phyloP scores from a whole-genome alignment of 2,113 vertebrate genomes.

The Vombatus ursinus region DNA sequence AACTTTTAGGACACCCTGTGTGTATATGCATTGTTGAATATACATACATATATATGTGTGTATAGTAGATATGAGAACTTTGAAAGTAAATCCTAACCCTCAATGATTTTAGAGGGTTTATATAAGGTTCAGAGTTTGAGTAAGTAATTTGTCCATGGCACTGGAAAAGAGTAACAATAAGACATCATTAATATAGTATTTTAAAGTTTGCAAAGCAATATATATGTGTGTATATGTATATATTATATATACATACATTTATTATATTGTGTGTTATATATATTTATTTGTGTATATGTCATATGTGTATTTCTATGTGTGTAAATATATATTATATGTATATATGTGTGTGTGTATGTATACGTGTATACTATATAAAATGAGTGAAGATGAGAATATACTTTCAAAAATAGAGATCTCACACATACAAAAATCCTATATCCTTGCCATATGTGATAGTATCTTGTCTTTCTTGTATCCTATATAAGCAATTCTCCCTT shows the following conservation, averaged over 20 bases:
- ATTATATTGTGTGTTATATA: neutral
- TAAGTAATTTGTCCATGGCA: neutral
- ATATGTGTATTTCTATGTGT: no score
- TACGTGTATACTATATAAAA: neutral
- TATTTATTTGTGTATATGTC: neutral
- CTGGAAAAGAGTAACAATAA: neutral
- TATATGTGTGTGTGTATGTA: no score
- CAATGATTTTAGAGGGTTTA: neutral
- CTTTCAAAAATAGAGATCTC: neutral
- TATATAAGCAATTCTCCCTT: constrained; percentile 38
- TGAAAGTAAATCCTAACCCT: neutral
- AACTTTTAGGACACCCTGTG: neutral
- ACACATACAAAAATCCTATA: neutral
- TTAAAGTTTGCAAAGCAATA: neutral
- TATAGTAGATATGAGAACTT: neutral
- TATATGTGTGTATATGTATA: neutral
- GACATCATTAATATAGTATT: neutral
- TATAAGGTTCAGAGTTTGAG: neutral
- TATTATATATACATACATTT: neutral
- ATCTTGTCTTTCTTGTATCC: neutral
- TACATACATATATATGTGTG: neutral
- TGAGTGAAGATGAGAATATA: neutral
- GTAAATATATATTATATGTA: no score
- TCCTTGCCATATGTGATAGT: neutral
- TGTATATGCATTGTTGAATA: neutral